phyloP scores from a whole-genome alignment of 2,797 vertebrate species.

The Staurois parvus region DNA sequence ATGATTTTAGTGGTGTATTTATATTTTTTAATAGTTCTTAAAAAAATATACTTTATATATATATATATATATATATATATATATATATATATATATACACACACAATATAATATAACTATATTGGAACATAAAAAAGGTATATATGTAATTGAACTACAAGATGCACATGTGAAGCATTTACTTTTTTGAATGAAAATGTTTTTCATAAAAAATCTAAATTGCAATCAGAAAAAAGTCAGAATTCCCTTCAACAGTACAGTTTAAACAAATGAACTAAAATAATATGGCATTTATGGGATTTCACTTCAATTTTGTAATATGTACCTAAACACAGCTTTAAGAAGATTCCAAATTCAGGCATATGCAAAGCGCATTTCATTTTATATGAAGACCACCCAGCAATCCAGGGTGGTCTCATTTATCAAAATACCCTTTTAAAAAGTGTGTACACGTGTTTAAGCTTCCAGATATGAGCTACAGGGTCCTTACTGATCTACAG shows the following conservation, averaged over 20 bases:
- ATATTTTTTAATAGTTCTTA: too few species aligned
- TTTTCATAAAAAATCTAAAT: not conserved
- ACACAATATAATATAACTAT: too few species aligned
- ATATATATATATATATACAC: too few species aligned
- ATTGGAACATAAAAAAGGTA: too few species aligned
- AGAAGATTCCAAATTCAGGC: not conserved
- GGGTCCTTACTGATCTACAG: not conserved
- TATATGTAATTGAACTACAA: too few species aligned
- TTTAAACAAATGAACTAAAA: not conserved
- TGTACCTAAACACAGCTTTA: not conserved
- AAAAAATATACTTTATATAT: too few species aligned
- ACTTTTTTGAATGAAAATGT: too few species aligned
- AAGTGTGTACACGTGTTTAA: not conserved
- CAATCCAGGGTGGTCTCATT: conserved; percentile 18
- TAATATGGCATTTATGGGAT: not conserved
- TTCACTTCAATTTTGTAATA: not conserved
- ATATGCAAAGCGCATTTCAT: not conserved
- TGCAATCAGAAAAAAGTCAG: not conserved
- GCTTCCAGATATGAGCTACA: not conserved
- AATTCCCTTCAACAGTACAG: not conserved
- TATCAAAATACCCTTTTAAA: conserved; percentile 24
- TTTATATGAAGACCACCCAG: conserved; percentile 23
- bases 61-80: too few species aligned
- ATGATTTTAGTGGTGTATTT: too few species aligned
- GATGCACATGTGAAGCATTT: too few species aligned